phyloP scores from a whole-genome alignment of 2,797 vertebrate genomes.

The Antennarius maculatus region DNA sequence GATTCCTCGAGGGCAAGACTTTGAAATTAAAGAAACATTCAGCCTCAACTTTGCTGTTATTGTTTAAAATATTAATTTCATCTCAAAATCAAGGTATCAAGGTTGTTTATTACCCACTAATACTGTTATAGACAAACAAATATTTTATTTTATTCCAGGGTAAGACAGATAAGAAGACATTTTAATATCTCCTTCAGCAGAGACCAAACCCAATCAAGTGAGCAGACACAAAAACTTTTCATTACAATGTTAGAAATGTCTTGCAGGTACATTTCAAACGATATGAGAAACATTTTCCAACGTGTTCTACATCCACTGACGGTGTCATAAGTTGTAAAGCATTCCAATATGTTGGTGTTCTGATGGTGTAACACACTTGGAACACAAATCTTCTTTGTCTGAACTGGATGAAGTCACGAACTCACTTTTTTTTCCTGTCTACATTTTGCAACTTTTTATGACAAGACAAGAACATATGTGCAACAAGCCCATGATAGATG shows the following conservation, averaged over 20 bases:
- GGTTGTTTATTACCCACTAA: too few species aligned
- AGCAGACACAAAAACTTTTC: neutral
- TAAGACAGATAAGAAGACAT: neutral
- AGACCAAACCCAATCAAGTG: neutral
- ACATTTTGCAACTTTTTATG: conserved; percentile 5
- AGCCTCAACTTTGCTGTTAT: too few species aligned
- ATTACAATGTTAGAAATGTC: conserved; percentile 8
- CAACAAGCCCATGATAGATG: conserved; percentile 29
- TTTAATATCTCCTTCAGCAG: neutral
- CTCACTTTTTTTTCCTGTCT: conserved; percentile 10
- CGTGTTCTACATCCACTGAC: conserved; percentile 62
- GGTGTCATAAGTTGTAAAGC: conserved; percentile 55
- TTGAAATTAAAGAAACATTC: too few species aligned
- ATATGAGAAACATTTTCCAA: conserved; percentile 29
- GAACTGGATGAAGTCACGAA: conserved; percentile 58
- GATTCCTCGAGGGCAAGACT: too few species aligned
- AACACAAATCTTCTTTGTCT: conserved; percentile 44
- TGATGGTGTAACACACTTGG: conserved; percentile 53
- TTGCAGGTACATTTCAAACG: conserved; percentile 10
- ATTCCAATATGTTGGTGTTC: conserved; percentile 66
- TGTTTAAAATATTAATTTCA: too few species aligned
- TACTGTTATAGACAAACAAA: too few species aligned
- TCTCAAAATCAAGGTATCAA: too few species aligned
- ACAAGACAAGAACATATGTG: conserved; percentile 19
- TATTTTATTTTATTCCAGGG: too few species aligned